Conservation (phyloP, 2,113 vertebrate species). For the Hydrochoerus hydrochaeris region DNA sequence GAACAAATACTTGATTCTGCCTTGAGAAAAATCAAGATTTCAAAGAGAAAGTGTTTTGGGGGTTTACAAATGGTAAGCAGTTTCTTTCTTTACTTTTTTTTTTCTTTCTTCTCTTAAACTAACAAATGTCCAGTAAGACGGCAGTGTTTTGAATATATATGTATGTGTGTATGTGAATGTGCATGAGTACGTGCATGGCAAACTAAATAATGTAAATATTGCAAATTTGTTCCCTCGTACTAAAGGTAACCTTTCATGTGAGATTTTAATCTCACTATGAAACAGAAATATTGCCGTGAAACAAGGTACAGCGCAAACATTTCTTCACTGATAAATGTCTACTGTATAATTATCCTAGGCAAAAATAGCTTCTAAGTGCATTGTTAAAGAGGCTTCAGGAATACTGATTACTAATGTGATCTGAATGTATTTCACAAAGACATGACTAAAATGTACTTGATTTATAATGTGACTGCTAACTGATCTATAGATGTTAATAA, state of each 20-base stretch:
- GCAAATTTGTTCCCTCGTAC: neutral
- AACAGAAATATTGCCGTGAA: neutral
- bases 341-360: neutral
- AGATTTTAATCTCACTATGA: neutral
- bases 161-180: neutral
- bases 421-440: neutral
- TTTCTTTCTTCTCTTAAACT: neutral
- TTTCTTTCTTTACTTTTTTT: neutral
- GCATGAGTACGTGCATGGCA: neutral
- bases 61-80: neutral
- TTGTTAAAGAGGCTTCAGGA: neutral
- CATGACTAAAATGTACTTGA: neutral
- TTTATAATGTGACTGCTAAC: neutral
- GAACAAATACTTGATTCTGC: too few species aligned
- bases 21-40: neutral
- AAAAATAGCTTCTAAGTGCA: neutral
- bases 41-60: neutral
- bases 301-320: neutral
- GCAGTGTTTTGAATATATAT: neutral
- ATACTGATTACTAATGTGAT: neutral
- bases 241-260: neutral
- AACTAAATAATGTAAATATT: neutral
- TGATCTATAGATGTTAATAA: neutral
- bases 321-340: neutral
- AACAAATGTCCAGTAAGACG: neutral